These are phyloP conservation scores for Physella acuta DNA, from an alignment of 1,140 invertebrate genomes.

Conservation along the genomic window DNA sequence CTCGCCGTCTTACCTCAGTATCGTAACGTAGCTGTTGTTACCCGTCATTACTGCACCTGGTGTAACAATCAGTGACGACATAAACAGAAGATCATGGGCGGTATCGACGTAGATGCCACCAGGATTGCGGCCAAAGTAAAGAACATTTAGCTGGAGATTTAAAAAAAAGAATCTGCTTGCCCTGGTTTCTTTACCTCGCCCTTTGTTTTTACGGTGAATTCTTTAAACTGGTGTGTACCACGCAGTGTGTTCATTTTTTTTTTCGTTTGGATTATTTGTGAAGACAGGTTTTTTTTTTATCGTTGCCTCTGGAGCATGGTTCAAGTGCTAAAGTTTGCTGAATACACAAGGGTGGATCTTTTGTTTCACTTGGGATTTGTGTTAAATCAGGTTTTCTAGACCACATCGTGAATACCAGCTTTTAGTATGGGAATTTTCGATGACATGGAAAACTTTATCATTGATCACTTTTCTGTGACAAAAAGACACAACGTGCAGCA, in stretches of 20 bases:
- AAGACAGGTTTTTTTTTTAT: not conserved
- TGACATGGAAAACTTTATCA: conserved; percentile 27
- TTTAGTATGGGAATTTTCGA: conserved; percentile 26
- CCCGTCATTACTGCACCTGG: not conserved
- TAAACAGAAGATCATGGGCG: not conserved
- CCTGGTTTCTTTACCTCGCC: too few relatives aligned
- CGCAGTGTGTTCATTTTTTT: too few relatives aligned
- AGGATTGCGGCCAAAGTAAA: not conserved
- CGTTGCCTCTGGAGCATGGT: not conserved
- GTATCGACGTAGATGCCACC: not conserved
- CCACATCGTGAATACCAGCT: not conserved
- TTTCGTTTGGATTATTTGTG: too few relatives aligned
- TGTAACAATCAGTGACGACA: conserved; percentile 16
- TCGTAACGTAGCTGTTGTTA: not conserved
- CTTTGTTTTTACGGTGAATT: too few relatives aligned
- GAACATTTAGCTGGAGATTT: not conserved
- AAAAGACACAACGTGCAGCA: conserved; percentile 25
- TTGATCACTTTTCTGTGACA: conserved; percentile 25
- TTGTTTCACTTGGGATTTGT: too few relatives aligned
- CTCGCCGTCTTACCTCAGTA: too few relatives aligned
- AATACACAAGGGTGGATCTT: too few relatives aligned
- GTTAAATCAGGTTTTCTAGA: too few relatives aligned
- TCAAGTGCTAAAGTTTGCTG: not conserved
- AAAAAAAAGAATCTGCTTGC: not conserved
- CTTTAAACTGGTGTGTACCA: too few relatives aligned